These are phyloP conservation scores for Phorcus lineatus DNA, from an alignment of 2,888 invertebrate genomes.

Conservation along the genomic window DNA sequence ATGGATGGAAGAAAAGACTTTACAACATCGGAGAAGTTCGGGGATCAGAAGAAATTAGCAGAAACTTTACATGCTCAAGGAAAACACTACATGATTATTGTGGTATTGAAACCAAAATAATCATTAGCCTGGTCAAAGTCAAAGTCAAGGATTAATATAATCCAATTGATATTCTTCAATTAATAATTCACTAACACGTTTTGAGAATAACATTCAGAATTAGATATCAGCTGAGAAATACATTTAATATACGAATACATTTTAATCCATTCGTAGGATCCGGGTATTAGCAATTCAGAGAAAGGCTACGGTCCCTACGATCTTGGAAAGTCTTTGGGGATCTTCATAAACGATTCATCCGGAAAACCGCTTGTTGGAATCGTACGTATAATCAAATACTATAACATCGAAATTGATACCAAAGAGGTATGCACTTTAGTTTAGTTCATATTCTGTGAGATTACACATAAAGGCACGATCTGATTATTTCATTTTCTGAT, in stretches of 20 bases:
- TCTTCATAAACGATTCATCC: conserved; percentile 84
- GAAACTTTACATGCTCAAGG: conserved; percentile 49
- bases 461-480: no score
- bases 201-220: no score
- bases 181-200: no score
- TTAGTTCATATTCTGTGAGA: no score
- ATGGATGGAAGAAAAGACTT: conserved; percentile 56
- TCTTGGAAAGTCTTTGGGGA: conserved; percentile 83
- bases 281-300: conserved; percentile 80
- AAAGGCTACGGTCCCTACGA: conserved; percentile 84
- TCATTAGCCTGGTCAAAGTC: no score
- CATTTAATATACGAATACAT: background rate
- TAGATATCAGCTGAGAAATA: no score
- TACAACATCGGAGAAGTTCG: conserved; percentile 57
- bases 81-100: conserved; percentile 61
- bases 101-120: conserved; percentile 38
- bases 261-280: conserved; percentile 76
- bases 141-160: no score
- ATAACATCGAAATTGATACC: no score
- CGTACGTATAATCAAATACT: conserved; percentile 39
- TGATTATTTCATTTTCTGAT: no score
- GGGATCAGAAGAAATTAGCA: conserved; percentile 55
- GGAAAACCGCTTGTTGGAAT: conserved; percentile 74
- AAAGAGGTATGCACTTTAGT: no score
- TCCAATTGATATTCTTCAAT: no score